Base-by-base conservation (phyloP, 1,140 invertebrate genomes). In the Drosophila jambulina region DNA sequence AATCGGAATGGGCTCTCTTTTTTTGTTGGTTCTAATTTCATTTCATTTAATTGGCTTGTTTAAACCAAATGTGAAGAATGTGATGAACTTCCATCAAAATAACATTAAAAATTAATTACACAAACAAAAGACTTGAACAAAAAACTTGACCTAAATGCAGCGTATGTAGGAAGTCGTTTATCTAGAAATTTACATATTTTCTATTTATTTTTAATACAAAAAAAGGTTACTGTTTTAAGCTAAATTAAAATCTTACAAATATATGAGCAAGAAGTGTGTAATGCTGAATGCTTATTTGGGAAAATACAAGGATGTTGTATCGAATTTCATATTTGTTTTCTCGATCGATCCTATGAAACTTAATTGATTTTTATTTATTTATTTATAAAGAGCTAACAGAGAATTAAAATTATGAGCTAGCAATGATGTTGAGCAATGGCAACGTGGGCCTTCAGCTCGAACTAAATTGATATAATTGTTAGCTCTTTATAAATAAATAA, bases 61-160 rank as follows among this genome's bases (percentile, higher is more conserved):
- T 32, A 19, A 38, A 49, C 19, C 19, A 54, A 54, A 53, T 53
- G 36, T 34, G n/a, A n/a, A 25, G 32, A n/a, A 25, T 48, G 23
- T 27, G 10, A 34, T 19, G n/a, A 29, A 13, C 12, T 49, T 38
- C 27, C 19, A 36, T 71, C 21, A 71, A 21, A 49, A 48, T 68
- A 34, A 38, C 17, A 38, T 6, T 25, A 13, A 15, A 48, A 48
- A 34, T 38, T 67, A 59, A 60, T 60, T 60, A 23, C 27, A 10
- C 27, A 51, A 32, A 53, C 79, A 61, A 78, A 81, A 62, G 79
- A 81, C 78, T 81, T 64, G 51, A 51, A 65, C 49, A 36, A 65
- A 60, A 45, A 82, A 83, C 80, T 83, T 57, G 58, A 51, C 21
- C 45, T 12, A 62, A 46, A 51, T n/a, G 23, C 5, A 0, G 8